Percentiles rank a stretch among this genome's conserved stretches.
Evolutionary conservation across 2,888 invertebrate genomes (phyloP).

Genomic region (Strigamia transsilvanica): DNA sequence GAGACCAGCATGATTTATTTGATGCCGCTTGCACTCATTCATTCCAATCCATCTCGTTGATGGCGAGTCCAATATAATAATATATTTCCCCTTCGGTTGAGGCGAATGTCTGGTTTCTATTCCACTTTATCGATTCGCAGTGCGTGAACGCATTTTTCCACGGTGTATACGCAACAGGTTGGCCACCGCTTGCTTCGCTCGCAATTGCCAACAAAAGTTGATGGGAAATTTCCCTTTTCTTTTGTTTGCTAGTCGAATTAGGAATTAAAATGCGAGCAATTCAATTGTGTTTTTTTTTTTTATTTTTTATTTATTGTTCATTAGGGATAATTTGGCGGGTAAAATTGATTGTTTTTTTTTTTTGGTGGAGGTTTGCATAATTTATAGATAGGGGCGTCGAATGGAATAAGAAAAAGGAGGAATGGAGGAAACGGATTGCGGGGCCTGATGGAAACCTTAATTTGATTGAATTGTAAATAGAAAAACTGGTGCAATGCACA

Average conservation of each 20-base stretch:
- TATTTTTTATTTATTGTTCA: background rate
- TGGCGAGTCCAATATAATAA: constrained; percentile 40
- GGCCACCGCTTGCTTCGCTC: constrained; percentile 34
- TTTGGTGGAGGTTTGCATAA: background rate
- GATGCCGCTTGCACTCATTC: constrained; percentile 15
- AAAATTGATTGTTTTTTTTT: background rate
- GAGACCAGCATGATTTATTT: background rate
- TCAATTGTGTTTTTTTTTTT: background rate
- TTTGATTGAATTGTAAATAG: constrained; percentile 40
- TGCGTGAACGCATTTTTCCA: constrained; percentile 26
- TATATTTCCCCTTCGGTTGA: constrained; percentile 31
- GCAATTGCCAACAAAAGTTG: constrained; percentile 4
- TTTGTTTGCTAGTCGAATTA: background rate
- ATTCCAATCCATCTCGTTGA: constrained; percentile 33
- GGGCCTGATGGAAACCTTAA: background rate
- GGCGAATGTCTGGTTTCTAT: constrained; percentile 34
- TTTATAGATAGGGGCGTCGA: constrained; percentile 2
- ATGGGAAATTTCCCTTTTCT: background rate
- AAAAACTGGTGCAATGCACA: background rate
- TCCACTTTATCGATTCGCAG: constrained; percentile 26
- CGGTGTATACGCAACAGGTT: constrained; percentile 26
- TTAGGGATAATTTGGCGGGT: background rate
- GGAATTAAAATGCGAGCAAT: background rate
- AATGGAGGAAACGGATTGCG: background rate
- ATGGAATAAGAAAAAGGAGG: constrained; percentile 6